Percentiles rank a stretch among this genome's conserved stretches.
Conservation (phyloP, 1,140 invertebrate genomes). For the Halictus rubicundus region DNA sequence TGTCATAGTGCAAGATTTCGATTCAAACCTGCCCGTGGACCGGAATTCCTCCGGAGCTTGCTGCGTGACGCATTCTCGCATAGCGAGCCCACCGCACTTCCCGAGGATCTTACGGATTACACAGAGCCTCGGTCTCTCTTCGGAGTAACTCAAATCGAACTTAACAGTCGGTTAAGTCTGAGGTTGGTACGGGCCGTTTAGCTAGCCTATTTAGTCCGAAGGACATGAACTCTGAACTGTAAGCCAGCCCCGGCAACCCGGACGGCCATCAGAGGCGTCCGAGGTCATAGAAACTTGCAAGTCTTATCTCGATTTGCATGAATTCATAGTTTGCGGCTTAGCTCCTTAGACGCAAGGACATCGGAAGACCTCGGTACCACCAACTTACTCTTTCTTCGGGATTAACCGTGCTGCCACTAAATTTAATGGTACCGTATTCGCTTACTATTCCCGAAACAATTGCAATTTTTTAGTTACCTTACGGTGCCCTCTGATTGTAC, state of each 20-base stretch:
- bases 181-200: conserved; percentile 57
- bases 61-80: conserved; percentile 24
- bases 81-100: conserved; percentile 34
- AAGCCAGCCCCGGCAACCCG: conserved; percentile 64
- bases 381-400: conserved; percentile 21
- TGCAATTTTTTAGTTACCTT: background rate
- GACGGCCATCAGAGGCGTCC: conserved; percentile 57
- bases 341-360: conserved; percentile 62
- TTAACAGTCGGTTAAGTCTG: conserved; percentile 74
- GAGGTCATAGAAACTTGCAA: conserved; percentile 67
- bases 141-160: conserved; percentile 66
- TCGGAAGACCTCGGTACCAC: conserved; percentile 29
- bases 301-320: conserved; percentile 79
- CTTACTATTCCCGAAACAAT: background rate
- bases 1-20: conserved; percentile 31
- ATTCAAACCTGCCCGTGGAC: conserved; percentile 19
- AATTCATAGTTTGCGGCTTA: conserved; percentile 76
- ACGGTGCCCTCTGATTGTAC: too few species aligned
- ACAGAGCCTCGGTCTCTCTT: conserved; percentile 48
- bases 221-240: conserved; percentile 56
- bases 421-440: background rate
- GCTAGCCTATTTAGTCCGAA: conserved; percentile 47
- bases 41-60: conserved; percentile 41
- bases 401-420: background rate
- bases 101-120: conserved; percentile 51